Evolutionary conservation across 1,140 invertebrate genomes (phyloP), one percentile per base, ranked within the genome.

Genomic region (Scaptomyza hsui): DNA sequence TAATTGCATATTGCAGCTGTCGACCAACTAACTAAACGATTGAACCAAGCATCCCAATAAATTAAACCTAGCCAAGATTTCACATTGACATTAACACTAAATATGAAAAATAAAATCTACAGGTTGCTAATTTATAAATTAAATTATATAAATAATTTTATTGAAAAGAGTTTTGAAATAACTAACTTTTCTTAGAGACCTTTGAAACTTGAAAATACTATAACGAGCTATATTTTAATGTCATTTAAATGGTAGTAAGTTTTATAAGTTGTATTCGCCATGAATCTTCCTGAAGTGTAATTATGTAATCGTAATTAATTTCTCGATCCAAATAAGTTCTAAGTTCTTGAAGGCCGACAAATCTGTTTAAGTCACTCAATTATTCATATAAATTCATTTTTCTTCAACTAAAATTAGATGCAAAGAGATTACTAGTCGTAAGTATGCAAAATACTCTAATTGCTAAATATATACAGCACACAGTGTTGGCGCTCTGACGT

Each of bases 1-100:
- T 85, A 85, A 83, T 85, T 85, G 72, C 80, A 85, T 75, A 76
- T 63, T 70, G 75, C 80, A 83, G 67, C 80, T 83, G 78, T 77
- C 49, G 73, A 15, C 42, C 42, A 47, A 48, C 57, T 73, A 61
- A 56, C 51, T 39, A 4, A 13, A 26, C 21, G 29, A 51, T 47
- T 52, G 47, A 10, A 10, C 63, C 63, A 67, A 52, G 18, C 29
- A 42, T 13, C 3, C 55, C 47, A 60, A 51, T 39, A 59, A 18
- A 59, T 60, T 51, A 47, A 60, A 26, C 21, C 18, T 24, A 2
- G n/a, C 21, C 52, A 45, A 18, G 16, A 24, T 26, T 39, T n/a
- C 13, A 4, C 15, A 42, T 51, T 51, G 21, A 4, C 32, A 24
- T 13, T 19, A 18, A 29, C 19, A 39, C 19, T 39, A 60, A n/a